A percentile compares a stretch with the other conserved stretches of the same genome.
These are phyloP conservation scores for Drosophila carrolli DNA, from an alignment of 1,140 invertebrate species.

Conservation along the genomic window DNA sequence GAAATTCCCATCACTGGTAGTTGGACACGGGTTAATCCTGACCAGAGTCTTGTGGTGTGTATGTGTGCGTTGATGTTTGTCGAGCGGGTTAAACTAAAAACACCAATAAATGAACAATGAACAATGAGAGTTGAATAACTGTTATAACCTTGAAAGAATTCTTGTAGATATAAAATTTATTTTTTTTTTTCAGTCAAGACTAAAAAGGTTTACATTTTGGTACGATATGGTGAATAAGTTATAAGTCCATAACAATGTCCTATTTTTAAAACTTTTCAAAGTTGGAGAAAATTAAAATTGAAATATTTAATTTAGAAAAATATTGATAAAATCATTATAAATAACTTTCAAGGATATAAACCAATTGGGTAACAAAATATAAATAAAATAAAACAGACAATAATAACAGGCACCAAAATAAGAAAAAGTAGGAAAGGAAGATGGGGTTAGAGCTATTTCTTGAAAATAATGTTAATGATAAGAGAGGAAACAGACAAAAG, in stretches of 20 bases:
- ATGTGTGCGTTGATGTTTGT: slow-evolving; percentile 41
- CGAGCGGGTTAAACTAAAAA: slow-evolving; percentile 38
- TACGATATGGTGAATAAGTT: too few species aligned
- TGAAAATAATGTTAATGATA: slow-evolving; percentile 1
- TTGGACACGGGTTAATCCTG: slow-evolving; percentile 18
- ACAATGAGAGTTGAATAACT: neutral
- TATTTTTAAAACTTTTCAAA: neutral
- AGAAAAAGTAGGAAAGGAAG: slow-evolving; percentile 7
- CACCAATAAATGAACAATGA: slow-evolving; percentile 9
- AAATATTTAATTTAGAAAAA: neutral
- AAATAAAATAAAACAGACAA: neutral
- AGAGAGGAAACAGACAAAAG: neutral
- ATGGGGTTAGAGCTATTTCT: slow-evolving; percentile 3
- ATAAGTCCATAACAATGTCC: neutral
- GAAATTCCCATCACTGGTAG: neutral
- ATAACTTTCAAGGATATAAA: slow-evolving; percentile 7
- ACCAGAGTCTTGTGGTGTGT: slow-evolving; percentile 31
- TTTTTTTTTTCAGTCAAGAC: too few species aligned
- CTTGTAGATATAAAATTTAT: neutral
- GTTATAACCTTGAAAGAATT: slow-evolving; percentile 7
- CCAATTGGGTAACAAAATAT: neutral
- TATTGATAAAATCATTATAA: slow-evolving; percentile 2
- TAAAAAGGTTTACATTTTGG: too few species aligned
- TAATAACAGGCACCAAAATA: slow-evolving; percentile 18
- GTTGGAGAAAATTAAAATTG: neutral